A percentile compares a stretch with the other conserved stretches of the same genome.
phyloP scores from a whole-genome alignment of 1,140 invertebrate species.

The Adoxophyes honmai region DNA sequence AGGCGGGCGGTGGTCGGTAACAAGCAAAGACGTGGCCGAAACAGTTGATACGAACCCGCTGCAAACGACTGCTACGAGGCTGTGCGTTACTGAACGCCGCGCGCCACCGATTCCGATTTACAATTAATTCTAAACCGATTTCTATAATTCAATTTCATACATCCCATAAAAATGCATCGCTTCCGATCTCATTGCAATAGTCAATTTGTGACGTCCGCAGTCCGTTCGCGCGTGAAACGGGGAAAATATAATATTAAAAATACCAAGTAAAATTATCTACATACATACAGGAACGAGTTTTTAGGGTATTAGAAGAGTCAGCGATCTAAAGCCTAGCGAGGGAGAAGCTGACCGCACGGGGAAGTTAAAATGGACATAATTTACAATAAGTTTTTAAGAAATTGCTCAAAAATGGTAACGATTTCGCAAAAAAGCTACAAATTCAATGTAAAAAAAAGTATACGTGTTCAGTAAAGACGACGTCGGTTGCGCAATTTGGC shows the following conservation, averaged over 20 bases:
- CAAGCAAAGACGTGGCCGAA: too few relatives aligned
- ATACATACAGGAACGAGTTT: constrained; percentile 45
- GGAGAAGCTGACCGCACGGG: background rate
- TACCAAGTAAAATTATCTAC: constrained; percentile 18
- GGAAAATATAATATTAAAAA: constrained; percentile 38
- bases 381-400: background rate
- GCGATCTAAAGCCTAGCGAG: constrained; percentile 8
- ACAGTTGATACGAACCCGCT: too few relatives aligned
- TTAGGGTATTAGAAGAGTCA: constrained; percentile 27
- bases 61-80: too few relatives aligned
- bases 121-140: background rate
- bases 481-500: too few relatives aligned
- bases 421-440: too few relatives aligned
- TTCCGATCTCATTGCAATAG: constrained; percentile 4
- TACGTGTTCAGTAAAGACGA: too few relatives aligned
- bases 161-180: constrained; percentile 18
- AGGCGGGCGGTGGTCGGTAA: constrained; percentile 11
- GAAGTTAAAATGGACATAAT: constrained; percentile 9
- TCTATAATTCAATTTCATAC: constrained; percentile 16
- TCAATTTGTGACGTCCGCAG: constrained; percentile 7
- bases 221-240: constrained; percentile 20
- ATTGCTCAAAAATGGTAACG: background rate
- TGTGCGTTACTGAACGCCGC: background rate
- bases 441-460: too few relatives aligned
- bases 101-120: background rate